phyloP scores from a whole-genome alignment of 2,888 invertebrate genomes.

The Serrognathus titanus region DNA sequence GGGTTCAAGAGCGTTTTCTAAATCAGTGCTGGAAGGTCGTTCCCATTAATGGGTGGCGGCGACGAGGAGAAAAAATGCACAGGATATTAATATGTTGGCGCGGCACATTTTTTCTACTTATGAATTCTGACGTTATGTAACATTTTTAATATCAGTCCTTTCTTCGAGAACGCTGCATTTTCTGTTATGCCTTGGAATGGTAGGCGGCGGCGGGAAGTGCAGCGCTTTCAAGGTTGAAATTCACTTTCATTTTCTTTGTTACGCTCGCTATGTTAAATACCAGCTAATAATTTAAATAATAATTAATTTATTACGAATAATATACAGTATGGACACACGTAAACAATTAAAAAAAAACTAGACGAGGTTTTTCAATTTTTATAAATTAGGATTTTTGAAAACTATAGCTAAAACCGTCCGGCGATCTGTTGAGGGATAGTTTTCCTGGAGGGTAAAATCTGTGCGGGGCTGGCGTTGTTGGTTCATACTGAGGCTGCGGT shows the following conservation, averaged over 20 bases:
- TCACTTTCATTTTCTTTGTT: constrained; percentile 26
- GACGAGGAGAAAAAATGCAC: too few relatives aligned
- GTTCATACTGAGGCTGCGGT: constrained; percentile 37
- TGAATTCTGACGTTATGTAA: too few relatives aligned
- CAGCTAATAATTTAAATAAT: constrained; percentile 1
- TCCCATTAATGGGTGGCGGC: too few relatives aligned
- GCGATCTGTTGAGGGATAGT: constrained; percentile 79
- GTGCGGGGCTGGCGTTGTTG: constrained; percentile 67
- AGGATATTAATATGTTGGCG: too few relatives aligned
- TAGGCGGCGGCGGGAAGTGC: constrained; percentile 12
- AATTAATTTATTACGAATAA: constrained; percentile 8
- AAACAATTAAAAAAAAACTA: constrained; percentile 8
- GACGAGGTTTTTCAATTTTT: not conserved
- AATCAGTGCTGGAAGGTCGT: too few relatives aligned
- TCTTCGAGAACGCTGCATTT: too few relatives aligned
- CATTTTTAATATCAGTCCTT: too few relatives aligned
- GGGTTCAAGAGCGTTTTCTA: too few relatives aligned
- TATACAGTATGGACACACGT: constrained; percentile 6
- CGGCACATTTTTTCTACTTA: too few relatives aligned
- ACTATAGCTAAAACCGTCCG: constrained; percentile 83
- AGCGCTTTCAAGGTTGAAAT: constrained; percentile 24
- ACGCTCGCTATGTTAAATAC: constrained; percentile 7
- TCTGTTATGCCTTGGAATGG: not conserved
- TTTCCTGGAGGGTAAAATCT: constrained; percentile 84
- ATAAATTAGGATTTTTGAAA: constrained; percentile 60